These are phyloP conservation scores for Drosophila fuyamai DNA, from an alignment of 1,140 invertebrate species.

Conservation along the genomic window DNA sequence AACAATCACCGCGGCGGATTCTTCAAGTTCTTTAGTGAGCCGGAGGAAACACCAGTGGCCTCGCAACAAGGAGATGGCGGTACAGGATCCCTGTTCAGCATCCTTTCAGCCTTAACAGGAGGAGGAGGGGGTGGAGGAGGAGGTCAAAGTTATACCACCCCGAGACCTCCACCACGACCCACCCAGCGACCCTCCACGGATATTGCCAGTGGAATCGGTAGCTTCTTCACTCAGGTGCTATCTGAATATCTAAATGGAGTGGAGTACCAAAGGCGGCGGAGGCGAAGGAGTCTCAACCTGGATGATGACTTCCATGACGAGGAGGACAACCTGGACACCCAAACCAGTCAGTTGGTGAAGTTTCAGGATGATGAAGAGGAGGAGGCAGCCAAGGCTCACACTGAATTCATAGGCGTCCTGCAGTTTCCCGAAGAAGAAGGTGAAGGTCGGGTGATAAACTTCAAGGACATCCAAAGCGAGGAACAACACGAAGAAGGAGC, in stretches of 20 bases:
- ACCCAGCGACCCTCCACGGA: slow-evolving; percentile 67
- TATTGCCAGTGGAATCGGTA: slow-evolving; percentile 76
- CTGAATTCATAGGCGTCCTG: slow-evolving; percentile 68
- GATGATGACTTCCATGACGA: slow-evolving; percentile 76
- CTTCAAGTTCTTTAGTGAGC: slow-evolving; percentile 90
- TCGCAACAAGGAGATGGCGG: slow-evolving; percentile 42
- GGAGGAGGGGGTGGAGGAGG: slow-evolving; percentile 56
- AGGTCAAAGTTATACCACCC: slow-evolving; percentile 44
- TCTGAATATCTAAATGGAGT: slow-evolving; percentile 78
- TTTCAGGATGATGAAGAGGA: slow-evolving; percentile 69
- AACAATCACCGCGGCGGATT: slow-evolving; percentile 95
- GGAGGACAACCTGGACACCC: slow-evolving; percentile 75
- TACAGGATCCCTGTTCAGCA: slow-evolving; percentile 69
- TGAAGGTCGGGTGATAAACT: slow-evolving; percentile 62
- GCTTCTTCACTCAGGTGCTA: slow-evolving; percentile 75
- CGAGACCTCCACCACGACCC: slow-evolving; percentile 46
- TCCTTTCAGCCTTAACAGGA: slow-evolving; percentile 73
- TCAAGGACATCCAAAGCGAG: slow-evolving; percentile 62
- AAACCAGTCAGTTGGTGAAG: slow-evolving; percentile 44
- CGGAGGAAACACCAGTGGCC: slow-evolving; percentile 63
- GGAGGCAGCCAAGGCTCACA: slow-evolving; percentile 63
- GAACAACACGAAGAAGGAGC: slow-evolving; percentile 25
- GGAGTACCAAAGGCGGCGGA: slow-evolving; percentile 62
- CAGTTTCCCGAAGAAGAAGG: slow-evolving; percentile 61
- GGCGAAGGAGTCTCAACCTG: slow-evolving; percentile 52